Conservation (phyloP, 2,888 invertebrate genomes). For the Sesia bembeciformis region DNA sequence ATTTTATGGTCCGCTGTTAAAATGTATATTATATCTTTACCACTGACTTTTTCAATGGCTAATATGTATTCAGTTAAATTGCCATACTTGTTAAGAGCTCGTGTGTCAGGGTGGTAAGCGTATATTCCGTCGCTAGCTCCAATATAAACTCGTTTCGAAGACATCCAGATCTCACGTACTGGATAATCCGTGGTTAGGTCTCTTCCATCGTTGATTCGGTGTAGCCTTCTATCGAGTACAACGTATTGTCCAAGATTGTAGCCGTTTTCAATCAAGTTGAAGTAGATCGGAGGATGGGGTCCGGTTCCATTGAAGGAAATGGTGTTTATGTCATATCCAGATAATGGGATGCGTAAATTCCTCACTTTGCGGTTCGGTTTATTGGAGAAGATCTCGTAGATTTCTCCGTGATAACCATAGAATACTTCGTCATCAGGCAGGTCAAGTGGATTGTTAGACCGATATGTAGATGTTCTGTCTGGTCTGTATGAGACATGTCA, state of each 20-base stretch:
- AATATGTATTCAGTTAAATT: neutral
- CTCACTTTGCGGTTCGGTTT: neutral
- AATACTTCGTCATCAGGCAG: neutral
- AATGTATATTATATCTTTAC: neutral
- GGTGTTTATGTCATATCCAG: neutral
- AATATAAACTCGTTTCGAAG: neutral
- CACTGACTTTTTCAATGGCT: neutral
- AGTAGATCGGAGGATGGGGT: neutral
- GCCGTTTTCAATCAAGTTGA: neutral
- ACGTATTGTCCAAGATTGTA: neutral
- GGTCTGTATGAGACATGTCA: no score
- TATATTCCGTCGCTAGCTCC: neutral
- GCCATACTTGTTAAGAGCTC: neutral
- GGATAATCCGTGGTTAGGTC: neutral
- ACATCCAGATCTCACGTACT: neutral
- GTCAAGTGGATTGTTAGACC: neutral
- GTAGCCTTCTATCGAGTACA: neutral
- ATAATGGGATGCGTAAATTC: neutral
- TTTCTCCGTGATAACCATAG: neutral
- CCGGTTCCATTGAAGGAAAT: neutral
- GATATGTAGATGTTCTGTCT: no score
- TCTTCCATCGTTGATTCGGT: neutral
- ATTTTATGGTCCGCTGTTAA: neutral
- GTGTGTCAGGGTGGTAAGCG: neutral
- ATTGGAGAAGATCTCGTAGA: neutral